These are phyloP conservation scores for Mastomys natalensis DNA, from an alignment of 2,113 vertebrate species.

Conservation along the genomic window DNA sequence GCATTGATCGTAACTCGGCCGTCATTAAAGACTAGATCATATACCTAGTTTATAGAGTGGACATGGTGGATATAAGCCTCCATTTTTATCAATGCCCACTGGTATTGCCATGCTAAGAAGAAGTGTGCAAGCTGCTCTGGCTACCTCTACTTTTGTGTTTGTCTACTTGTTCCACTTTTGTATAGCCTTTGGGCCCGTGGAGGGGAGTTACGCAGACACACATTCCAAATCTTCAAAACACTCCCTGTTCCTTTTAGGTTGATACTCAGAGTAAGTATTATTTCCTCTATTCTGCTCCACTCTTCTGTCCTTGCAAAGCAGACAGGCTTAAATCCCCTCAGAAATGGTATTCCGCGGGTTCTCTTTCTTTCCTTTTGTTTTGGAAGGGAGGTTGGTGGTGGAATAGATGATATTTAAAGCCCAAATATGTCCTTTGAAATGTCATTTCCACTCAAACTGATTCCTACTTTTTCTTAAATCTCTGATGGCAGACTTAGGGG, in stretches of 20 bases:
- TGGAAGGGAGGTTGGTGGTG: background rate
- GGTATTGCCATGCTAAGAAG: background rate
- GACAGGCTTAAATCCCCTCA: conserved; percentile 5
- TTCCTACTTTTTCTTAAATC: conserved; percentile 66
- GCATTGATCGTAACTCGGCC: background rate
- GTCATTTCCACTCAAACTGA: conserved; percentile 65
- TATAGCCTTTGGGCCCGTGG: background rate
- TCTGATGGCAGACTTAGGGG: conserved; percentile 29
- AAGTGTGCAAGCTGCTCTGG: accelerated
- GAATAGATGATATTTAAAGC: conserved; percentile 12
- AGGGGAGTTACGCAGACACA: background rate
- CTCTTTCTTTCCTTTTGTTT: background rate
- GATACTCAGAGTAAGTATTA: background rate
- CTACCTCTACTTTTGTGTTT: background rate
- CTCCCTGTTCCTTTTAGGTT: background rate
- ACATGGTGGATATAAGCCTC: background rate
- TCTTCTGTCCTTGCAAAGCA: conserved; percentile 23
- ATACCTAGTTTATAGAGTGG: background rate
- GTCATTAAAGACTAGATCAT: background rate
- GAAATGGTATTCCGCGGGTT: background rate
- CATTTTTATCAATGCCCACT: background rate
- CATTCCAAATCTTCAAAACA: background rate
- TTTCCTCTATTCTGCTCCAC: background rate
- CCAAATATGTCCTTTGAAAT: conserved; percentile 63
- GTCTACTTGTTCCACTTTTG: background rate